These are phyloP conservation scores for Corydoras sp. DNA, from an alignment of 2,113 vertebrate species.

Conservation along the genomic window DNA sequence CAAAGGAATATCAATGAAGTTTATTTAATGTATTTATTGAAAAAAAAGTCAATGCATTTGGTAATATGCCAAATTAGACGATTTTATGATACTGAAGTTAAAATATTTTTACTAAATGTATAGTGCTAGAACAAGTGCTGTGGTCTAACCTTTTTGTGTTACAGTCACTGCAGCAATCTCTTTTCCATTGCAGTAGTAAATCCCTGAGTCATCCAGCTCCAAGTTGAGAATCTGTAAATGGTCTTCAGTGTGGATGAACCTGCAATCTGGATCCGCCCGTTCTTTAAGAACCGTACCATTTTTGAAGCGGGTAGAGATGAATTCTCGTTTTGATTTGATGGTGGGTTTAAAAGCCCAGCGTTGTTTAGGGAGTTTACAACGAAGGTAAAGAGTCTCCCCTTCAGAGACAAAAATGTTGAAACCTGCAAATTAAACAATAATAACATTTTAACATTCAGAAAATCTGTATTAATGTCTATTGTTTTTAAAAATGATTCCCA, in stretches of 20 bases:
- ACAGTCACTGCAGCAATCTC: conserved; percentile 38
- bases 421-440: conserved; percentile 37
- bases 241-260: conserved; percentile 35
- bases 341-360: conserved; percentile 42
- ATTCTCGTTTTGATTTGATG: not conserved
- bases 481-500: too few relatives aligned
- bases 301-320: conserved; percentile 47
- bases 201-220: conserved; percentile 48
- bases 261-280: conserved; percentile 20
- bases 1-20: too few relatives aligned
- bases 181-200: conserved; percentile 51
- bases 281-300: conserved; percentile 46
- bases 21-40: too few relatives aligned
- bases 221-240: conserved; percentile 54
- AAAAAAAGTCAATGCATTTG: too few relatives aligned
- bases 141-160: conserved; percentile 31
- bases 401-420: conserved; percentile 24
- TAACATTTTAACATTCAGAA: not conserved
- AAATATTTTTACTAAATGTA: too few relatives aligned
- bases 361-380: conserved; percentile 44
- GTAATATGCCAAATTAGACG: too few relatives aligned
- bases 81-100: too few relatives aligned
- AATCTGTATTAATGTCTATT: too few relatives aligned
- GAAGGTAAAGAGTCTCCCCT: conserved; percentile 54
- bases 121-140: too few relatives aligned